Evolutionary conservation across 2,797 vertebrate genomes (phyloP).

Genomic region (Notoglanidium macrostoma): DNA sequence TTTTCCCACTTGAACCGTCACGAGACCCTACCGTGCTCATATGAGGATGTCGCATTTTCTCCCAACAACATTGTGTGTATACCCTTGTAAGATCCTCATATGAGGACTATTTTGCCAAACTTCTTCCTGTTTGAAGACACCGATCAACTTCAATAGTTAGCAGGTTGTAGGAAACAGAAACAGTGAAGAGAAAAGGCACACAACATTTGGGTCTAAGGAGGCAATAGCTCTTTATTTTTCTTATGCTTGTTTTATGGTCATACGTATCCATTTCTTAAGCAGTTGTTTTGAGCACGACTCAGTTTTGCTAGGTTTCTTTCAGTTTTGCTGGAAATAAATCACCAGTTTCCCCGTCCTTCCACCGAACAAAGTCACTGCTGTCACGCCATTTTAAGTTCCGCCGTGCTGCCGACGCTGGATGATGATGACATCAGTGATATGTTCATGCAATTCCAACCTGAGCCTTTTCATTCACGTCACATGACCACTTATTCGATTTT

Average conservation of each 20-base stretch:
- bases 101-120: no score
- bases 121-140: no score
- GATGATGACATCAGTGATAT: not conserved
- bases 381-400: not conserved
- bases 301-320: not conserved
- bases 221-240: not conserved
- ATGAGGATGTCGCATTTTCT: no score
- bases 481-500: not conserved
- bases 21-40: no score
- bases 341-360: not conserved
- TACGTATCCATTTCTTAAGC: not conserved
- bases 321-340: not conserved
- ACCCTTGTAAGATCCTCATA: no score
- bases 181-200: no score
- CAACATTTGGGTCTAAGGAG: no score
- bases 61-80: no score
- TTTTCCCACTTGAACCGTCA: not conserved
- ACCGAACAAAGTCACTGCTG: not conserved
- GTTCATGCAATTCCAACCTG: not conserved
- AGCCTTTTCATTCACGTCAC: not conserved
- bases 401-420: not conserved
- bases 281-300: not conserved
- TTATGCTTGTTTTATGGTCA: not conserved
- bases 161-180: no score
- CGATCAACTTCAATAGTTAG: no score